Evolutionary conservation across 1,140 invertebrate species (phyloP).

Genomic region (Euura lappo): DNA sequence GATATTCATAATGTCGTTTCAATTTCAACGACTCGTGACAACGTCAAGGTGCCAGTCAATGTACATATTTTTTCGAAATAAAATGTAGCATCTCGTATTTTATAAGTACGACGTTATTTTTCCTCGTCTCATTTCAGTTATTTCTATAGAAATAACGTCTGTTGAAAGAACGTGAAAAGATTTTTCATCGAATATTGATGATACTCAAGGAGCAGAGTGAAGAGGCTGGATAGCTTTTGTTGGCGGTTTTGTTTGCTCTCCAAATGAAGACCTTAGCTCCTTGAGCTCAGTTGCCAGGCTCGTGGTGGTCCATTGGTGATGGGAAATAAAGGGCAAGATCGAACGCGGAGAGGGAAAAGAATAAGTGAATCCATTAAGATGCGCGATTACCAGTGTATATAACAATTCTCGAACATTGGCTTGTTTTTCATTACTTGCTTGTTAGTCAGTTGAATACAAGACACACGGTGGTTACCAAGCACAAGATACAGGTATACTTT

Average conservation of each 20-base stretch:
- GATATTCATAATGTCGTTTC: neutral
- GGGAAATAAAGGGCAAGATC: neutral
- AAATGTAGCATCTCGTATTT: too few species aligned
- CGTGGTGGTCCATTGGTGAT: neutral
- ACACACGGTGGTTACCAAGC: too few species aligned
- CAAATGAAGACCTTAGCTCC: too few species aligned
- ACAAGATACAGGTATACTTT: too few species aligned
- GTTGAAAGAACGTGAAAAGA: conserved; percentile 34
- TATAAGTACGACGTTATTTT: too few species aligned
- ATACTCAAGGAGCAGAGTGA: conserved; percentile 34
- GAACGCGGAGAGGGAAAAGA: neutral
- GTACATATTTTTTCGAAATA: too few species aligned
- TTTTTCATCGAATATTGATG: conserved; percentile 44
- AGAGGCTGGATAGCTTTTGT: conserved; percentile 43
- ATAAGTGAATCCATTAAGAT: conserved; percentile 7
- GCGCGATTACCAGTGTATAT: conserved; percentile 1
- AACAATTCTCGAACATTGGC: neutral
- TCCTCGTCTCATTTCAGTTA: neutral
- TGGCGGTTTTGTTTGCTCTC: conserved; percentile 12
- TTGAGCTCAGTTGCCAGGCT: neutral
- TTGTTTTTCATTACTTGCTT: too few species aligned
- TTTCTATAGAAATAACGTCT: neutral
- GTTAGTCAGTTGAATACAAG: too few species aligned
- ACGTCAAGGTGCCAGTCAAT: neutral
- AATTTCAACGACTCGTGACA: neutral